Percentiles rank a stretch among this genome's conserved stretches.
phyloP scores from a whole-genome alignment of 2,888 invertebrate species.

The Serrognathus titanus region DNA sequence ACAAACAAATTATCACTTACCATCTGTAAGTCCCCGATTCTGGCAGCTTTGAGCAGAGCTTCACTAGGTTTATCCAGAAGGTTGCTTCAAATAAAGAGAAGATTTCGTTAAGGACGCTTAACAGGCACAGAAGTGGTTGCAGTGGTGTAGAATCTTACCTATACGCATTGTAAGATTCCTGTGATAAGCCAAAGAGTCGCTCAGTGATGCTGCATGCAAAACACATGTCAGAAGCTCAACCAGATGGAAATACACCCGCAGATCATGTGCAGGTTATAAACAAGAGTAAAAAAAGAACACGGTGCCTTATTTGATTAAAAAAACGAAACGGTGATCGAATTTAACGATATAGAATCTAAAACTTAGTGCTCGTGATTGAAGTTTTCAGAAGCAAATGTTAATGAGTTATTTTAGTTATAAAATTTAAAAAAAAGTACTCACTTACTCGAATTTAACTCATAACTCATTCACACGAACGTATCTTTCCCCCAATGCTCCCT shows the following conservation, averaged over 20 bases:
- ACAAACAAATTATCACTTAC: constrained; percentile 49
- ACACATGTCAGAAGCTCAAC: constrained; percentile 17
- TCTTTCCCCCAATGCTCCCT: no score
- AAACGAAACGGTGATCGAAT: no score
- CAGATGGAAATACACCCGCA: constrained; percentile 5
- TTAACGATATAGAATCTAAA: no score
- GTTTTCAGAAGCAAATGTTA: no score
- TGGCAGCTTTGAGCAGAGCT: constrained; percentile 77
- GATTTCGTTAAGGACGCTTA: constrained; percentile 5
- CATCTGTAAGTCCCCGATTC: constrained; percentile 75
- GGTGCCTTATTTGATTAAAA: neutral
- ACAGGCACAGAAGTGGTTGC: neutral
- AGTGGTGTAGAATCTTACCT: constrained; percentile 51
- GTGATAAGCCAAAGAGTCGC: constrained; percentile 76
- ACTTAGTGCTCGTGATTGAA: no score
- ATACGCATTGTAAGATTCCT: constrained; percentile 68
- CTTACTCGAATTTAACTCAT: no score
- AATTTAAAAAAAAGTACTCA: no score
- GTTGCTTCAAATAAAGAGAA: constrained; percentile 58
- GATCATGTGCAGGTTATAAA: constrained; percentile 2
- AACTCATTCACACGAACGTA: no score
- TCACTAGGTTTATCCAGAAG: constrained; percentile 80
- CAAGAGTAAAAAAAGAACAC: neutral
- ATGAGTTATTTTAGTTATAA: no score
- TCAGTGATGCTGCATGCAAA: constrained; percentile 79